phyloP scores from a whole-genome alignment of 2,797 vertebrate species.

The Thaleichthys pacificus region DNA sequence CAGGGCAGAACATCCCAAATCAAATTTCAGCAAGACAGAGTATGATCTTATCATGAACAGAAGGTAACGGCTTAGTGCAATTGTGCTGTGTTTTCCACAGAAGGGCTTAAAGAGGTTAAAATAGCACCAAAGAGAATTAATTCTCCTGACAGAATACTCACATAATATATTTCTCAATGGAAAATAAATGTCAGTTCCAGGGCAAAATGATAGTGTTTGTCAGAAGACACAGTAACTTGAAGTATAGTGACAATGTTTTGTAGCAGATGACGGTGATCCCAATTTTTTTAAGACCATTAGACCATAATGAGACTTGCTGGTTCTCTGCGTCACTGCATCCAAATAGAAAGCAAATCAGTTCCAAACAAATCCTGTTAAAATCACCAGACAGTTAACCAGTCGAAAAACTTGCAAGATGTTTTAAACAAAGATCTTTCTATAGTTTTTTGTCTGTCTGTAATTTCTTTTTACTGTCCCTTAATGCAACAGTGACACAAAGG shows the following conservation, averaged over 20 bases:
- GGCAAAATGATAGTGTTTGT: not conserved
- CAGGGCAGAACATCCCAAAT: constrained; percentile 57
- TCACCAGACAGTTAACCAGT: not conserved
- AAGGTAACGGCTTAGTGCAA: constrained; percentile 48
- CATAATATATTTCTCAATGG: constrained; percentile 45
- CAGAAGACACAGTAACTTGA: not conserved
- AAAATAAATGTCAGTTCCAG: constrained; percentile 45
- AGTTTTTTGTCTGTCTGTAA: constrained; percentile 41
- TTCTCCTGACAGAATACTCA: constrained; percentile 42
- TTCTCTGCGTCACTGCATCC: constrained; percentile 9
- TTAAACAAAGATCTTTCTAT: constrained; percentile 42
- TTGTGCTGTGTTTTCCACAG: constrained; percentile 37
- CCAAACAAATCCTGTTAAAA: not conserved
- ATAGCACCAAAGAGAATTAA: constrained; percentile 8
- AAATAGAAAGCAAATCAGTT: not conserved
- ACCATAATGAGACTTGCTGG: constrained; percentile 28
- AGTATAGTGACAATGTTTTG: not conserved
- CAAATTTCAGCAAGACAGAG: constrained; percentile 54
- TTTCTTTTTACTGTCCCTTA: constrained; percentile 45
- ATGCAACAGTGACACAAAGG: constrained; percentile 53
- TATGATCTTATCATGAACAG: constrained; percentile 53
- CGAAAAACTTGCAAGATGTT: constrained; percentile 26
- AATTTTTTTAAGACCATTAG: not conserved
- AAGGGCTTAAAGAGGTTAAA: constrained; percentile 7
- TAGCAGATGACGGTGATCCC: constrained; percentile 27